Evolutionary conservation across 2,797 vertebrate genomes (phyloP), one percentile per base, ranked within the genome.

Genomic region (Podarcis lilfordi): DNA sequence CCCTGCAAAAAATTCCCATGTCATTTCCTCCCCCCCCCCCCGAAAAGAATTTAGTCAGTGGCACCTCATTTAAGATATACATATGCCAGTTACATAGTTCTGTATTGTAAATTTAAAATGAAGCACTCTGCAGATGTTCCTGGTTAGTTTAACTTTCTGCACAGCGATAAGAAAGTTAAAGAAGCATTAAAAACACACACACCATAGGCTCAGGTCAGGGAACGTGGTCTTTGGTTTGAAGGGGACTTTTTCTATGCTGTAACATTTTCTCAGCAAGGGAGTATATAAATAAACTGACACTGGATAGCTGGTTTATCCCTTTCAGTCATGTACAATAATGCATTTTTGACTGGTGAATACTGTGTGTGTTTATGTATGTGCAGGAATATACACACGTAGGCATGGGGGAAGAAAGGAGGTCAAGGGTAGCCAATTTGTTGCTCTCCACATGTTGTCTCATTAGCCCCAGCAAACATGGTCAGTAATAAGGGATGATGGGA

Each of bases 91-190:
- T 88, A 79, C 78, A 82, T 68, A 8, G 8, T 50, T 32, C 40
- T 89, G 77, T 59, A 68, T 86, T 85, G 27, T 75, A 82, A 43
- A 50, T 91, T 83, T 88, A 89, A 85, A 2, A 85, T 61, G 78
- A 1, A 4, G 87, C 43, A 78, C 84, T 84, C 84, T 76, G 40
- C 85, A 93, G 89, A 79, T 89, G 86, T 32, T 94, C 76, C 32
- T 89, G 69, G 74, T 90, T 93, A 82, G 45, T 90, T 55, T 89
- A 91, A 84, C 82, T 82, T 89, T 91, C 85, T 89, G 37, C 15
- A 37, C 32, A 80, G 76, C 72, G 91, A 91, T 66, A 77, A 88
- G 89, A 81, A 82, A 68, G 90, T 90, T n/a, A 86, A 86, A 86
- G 32, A 40, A 45, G 68, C 40, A 79, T 74, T 32, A 80, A 72